These are phyloP conservation scores for Parapsyche elsis DNA, from an alignment of 1,140 invertebrate genomes.

Conservation along the genomic window DNA sequence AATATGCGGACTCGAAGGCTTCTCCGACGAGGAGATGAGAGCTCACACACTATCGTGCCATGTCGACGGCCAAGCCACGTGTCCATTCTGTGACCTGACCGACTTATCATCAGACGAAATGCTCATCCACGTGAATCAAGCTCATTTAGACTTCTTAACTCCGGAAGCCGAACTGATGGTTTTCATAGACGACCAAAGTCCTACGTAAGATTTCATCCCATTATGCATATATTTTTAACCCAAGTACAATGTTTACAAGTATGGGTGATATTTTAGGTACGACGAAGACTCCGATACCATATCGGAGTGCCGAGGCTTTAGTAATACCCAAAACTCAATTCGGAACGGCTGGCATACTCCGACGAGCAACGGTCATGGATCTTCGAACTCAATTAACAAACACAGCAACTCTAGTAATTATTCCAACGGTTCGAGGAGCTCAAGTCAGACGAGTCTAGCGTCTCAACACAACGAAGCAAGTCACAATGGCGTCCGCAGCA, in stretches of 20 bases:
- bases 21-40: constrained; percentile 83
- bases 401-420: constrained; percentile 44
- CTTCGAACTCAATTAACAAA: constrained; percentile 19
- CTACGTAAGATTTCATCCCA: constrained; percentile 65
- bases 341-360: constrained; percentile 67
- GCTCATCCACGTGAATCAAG: constrained; percentile 81
- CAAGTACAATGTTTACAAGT: background rate
- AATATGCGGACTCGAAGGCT: constrained; percentile 82
- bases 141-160: constrained; percentile 82
- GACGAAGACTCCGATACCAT: constrained; percentile 69
- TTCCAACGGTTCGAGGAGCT: constrained; percentile 47
- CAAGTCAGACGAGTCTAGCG: constrained; percentile 50
- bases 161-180: constrained; percentile 73
- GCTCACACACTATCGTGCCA: constrained; percentile 80
- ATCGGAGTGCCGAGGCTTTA: constrained; percentile 64
- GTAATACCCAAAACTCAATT: constrained; percentile 65
- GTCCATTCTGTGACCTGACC: constrained; percentile 84
- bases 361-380: constrained; percentile 49
- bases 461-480: constrained; percentile 47
- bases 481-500: constrained; percentile 40
- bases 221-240: constrained; percentile 23
- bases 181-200: constrained; percentile 74
- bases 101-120: constrained; percentile 79
- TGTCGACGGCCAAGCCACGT: constrained; percentile 79
- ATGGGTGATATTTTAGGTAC: constrained; percentile 59